A percentile compares a stretch with the other conserved stretches of the same genome.
Evolutionary conservation across 1,140 invertebrate species (phyloP).

Genomic region (Parapsyche elsis): DNA sequence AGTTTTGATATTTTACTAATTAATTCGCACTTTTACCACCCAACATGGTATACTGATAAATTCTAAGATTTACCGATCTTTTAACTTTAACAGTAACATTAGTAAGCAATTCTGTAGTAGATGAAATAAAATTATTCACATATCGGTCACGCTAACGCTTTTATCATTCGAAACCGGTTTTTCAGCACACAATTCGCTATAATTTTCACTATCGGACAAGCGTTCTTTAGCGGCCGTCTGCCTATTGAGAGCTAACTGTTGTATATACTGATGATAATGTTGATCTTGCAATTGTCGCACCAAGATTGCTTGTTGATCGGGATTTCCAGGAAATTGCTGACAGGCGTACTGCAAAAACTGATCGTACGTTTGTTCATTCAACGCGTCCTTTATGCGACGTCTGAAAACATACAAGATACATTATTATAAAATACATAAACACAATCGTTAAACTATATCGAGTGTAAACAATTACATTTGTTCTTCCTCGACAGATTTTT

Average conservation of each 20-base stretch:
- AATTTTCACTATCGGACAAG: conserved; percentile 43
- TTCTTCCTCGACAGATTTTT: conserved; percentile 70
- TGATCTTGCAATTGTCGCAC: conserved; percentile 95
- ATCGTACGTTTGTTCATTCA: conserved; percentile 95
- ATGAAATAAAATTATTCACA: conserved; percentile 5
- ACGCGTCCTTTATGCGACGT: conserved; percentile 91
- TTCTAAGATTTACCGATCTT: no score
- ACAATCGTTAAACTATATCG: no score
- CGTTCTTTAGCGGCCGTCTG: conserved; percentile 61
- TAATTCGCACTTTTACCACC: no score
- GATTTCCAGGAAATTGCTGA: conserved; percentile 92
- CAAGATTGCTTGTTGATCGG: conserved; percentile 92
- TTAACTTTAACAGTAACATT: no score
- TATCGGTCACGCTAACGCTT: not conserved
- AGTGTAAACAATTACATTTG: conserved; percentile 53
- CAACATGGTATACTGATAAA: no score
- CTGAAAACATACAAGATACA: conserved; percentile 62
- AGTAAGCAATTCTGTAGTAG: not conserved
- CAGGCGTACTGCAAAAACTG: conserved; percentile 94
- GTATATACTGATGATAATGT: conserved; percentile 98
- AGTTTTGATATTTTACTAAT: no score
- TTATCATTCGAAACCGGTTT: conserved; percentile 24
- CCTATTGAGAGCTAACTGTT: conserved; percentile 75
- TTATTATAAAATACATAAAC: not conserved
- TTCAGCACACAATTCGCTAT: conserved; percentile 54